These are phyloP conservation scores for Bombus sibiricus DNA, from an alignment of 1,140 invertebrate genomes.

Conservation along the genomic window DNA sequence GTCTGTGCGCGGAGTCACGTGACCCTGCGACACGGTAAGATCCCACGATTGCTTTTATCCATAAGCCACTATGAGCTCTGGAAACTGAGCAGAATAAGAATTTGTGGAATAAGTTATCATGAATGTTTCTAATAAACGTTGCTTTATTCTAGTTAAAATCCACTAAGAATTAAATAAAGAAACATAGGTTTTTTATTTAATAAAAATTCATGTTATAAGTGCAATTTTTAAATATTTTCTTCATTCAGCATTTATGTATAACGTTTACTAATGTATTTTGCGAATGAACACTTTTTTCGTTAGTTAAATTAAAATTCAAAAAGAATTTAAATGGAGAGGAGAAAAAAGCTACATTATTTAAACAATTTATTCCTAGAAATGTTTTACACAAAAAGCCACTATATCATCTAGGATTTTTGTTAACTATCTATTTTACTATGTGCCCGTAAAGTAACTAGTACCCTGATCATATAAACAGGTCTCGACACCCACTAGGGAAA, in stretches of 20 bases:
- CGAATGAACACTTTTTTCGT: too few relatives aligned
- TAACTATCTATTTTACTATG: not conserved
- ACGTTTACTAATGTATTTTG: too few relatives aligned
- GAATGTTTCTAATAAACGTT: not conserved
- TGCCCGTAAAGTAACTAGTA: not conserved
- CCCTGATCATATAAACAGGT: too few relatives aligned
- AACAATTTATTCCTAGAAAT: conserved; percentile 1
- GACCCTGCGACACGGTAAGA: conserved; percentile 75
- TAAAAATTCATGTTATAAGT: too few relatives aligned
- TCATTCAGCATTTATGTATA: not conserved
- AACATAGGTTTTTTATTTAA: not conserved
- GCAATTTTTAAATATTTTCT: not conserved
- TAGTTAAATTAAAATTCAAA: not conserved
- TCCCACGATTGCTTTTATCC: conserved; percentile 70
- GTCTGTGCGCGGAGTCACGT: conserved; percentile 83
- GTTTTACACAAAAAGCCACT: not conserved
- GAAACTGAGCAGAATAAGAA: conserved; percentile 29
- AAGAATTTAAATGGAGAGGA: not conserved
- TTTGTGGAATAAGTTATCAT: not conserved
- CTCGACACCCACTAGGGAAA: too few relatives aligned
- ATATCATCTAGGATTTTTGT: conserved; percentile 6
- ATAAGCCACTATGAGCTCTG: conserved; percentile 1
- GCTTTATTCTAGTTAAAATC: too few relatives aligned
- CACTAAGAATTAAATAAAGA: not conserved
- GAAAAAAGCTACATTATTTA: not conserved